Percentiles rank a stretch among this genome's conserved stretches.
phyloP scores from a whole-genome alignment of 2,888 invertebrate species.

The Hypena proboscidalis region DNA sequence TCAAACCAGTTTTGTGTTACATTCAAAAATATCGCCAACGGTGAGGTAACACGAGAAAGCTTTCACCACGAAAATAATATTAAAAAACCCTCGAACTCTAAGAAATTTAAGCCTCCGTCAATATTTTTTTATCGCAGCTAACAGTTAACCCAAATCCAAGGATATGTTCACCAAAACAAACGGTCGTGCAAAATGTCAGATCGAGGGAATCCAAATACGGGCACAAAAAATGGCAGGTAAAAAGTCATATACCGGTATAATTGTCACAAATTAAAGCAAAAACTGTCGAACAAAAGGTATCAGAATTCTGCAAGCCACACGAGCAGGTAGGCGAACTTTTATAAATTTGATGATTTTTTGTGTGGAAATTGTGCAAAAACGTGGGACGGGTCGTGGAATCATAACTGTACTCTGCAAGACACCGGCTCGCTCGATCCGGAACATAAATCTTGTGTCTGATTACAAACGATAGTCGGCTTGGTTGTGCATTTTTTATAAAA shows the following conservation, averaged over 20 bases:
- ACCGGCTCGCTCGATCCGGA: slow-evolving; percentile 52
- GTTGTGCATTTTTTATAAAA: slow-evolving; percentile 26
- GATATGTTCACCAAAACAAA: slow-evolving; percentile 72
- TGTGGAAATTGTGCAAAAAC: slow-evolving; percentile 79
- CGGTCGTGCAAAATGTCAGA: slow-evolving; percentile 77
- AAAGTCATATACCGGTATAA: slow-evolving; percentile 85
- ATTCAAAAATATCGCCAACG: slow-evolving; percentile 19
- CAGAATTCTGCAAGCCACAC: slow-evolving; percentile 85
- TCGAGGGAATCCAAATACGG: slow-evolving; percentile 57
- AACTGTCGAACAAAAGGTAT: slow-evolving; percentile 80
- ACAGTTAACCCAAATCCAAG: slow-evolving; percentile 65
- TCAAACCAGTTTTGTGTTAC: background rate
- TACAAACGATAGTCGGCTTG: slow-evolving; percentile 34
- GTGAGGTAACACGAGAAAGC: slow-evolving; percentile 32
- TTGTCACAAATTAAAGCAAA: slow-evolving; percentile 86
- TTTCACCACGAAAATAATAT: slow-evolving; percentile 23
- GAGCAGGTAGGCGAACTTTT: slow-evolving; percentile 79
- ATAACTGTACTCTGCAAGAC: slow-evolving; percentile 76
- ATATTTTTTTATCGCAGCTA: slow-evolving; percentile 50
- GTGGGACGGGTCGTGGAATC: slow-evolving; percentile 71
- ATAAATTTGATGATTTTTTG: slow-evolving; percentile 70
- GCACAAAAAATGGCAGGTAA: slow-evolving; percentile 78
- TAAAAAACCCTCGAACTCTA: slow-evolving; percentile 27
- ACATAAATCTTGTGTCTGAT: slow-evolving; percentile 58
- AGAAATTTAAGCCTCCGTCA: slow-evolving; percentile 43